Base-by-base conservation (phyloP, 1,140 invertebrate genomes). In the Campoletis sonorensis region DNA sequence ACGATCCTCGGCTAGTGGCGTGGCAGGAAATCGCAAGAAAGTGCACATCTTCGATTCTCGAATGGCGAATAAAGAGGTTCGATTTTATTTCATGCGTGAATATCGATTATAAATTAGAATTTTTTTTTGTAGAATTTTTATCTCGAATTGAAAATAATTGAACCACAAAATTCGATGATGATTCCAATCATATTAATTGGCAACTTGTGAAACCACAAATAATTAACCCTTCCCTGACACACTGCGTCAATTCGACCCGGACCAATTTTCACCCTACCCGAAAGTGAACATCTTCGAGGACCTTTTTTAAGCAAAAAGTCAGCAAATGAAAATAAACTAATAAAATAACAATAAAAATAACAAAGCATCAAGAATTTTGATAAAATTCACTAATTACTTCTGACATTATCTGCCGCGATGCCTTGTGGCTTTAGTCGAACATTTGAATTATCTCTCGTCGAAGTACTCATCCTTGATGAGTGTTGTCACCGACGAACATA, bases 401-500 rank as follows among this genome's bases (percentile, higher is more conserved):
- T 10, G 16, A 54, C 51, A 54, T 18, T 45, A 21, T 8, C 51
- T 18, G n/a, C n/a, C n/a, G n/a, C n/a, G n/a, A 54, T 72, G 30
- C 3, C 33, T 72, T 15, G 7, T n/a, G 26, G 30, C 27, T 33
- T 2, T n/a, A 54, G 51, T 58, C 71, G 72, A 75, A 58, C 27
- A 75, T 75, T 75, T 7, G 72, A 37, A 75, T 75, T 58, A 75
- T 49, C 23, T 13, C 72, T 33, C 23, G 72, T 75, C 18, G 30
- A 49, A 67, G 33, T 68, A 51, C 49, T 76, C 72, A 61, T 18
- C 70, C 21, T 76, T 61, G 72, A 77, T 77, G 71, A 67, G 80
- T 81, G 77, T 77, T 81, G 72, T 81, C 80, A 64, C 30, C n/a
- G 73, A n/a, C 27, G 27, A 8, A 26, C 33, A 27, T 75, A 81